Conservation (phyloP, 1,140 invertebrate species). For the Polyergus mexicanus region DNA sequence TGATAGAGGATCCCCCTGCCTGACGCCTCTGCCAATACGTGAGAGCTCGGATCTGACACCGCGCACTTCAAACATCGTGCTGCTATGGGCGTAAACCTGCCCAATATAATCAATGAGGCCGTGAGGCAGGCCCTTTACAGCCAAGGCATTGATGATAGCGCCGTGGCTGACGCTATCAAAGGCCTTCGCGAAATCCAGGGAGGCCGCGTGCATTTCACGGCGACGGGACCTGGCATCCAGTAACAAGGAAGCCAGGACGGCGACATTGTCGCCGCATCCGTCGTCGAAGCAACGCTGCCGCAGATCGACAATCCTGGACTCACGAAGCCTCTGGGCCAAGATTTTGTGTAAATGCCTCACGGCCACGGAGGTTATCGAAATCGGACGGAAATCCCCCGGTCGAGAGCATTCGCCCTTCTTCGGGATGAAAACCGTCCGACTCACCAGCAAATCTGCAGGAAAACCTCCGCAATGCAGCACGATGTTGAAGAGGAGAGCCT, state of each 20-base stretch:
- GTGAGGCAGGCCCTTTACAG: not conserved
- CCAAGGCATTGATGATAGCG: constrained; percentile 66
- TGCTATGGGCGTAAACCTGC: not conserved
- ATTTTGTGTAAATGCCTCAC: constrained; percentile 66
- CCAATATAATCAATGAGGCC: constrained; percentile 10
- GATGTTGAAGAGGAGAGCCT: constrained; percentile 56
- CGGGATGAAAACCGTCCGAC: constrained; percentile 67
- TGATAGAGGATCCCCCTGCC: constrained; percentile 12
- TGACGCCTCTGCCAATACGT: not conserved
- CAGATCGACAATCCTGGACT: not conserved
- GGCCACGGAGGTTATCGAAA: not conserved
- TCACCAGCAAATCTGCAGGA: not conserved
- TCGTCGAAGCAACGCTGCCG: constrained; percentile 61
- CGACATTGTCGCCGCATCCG: constrained; percentile 35
- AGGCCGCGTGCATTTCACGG: constrained; percentile 58
- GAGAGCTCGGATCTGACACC: not conserved
- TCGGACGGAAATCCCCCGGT: constrained; percentile 58
- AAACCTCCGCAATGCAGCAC: constrained; percentile 31
- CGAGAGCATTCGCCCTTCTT: constrained; percentile 52
- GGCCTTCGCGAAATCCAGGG: constrained; percentile 67
- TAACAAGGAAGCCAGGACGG: too few relatives aligned
- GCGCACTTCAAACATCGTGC: not conserved
- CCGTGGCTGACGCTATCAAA: constrained; percentile 65
- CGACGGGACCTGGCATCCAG: not conserved
- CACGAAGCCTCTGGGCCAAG: constrained; percentile 34